Percentiles rank a stretch among this genome's conserved stretches.
These are phyloP conservation scores for Megalopta genalis DNA, from an alignment of 1,140 invertebrate genomes.

Conservation along the genomic window DNA sequence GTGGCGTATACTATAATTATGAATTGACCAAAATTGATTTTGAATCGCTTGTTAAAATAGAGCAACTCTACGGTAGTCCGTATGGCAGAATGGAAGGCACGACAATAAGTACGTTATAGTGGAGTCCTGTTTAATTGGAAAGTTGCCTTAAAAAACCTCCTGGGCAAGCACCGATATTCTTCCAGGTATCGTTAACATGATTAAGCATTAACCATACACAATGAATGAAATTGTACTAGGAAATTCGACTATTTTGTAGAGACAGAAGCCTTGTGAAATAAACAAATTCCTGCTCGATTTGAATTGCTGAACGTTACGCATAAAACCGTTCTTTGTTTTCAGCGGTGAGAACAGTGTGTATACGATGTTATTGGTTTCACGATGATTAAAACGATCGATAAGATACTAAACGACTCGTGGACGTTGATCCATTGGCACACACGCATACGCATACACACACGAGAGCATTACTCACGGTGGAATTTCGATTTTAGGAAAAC, in stretches of 20 bases:
- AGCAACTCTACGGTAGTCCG: slow-evolving; percentile 32
- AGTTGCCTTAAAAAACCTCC: slow-evolving; percentile 43
- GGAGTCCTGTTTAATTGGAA: slow-evolving; percentile 42
- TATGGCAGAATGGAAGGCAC: slow-evolving; percentile 40
- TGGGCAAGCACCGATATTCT: slow-evolving; percentile 2
- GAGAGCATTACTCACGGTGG: too few species aligned
- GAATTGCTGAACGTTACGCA: too few species aligned
- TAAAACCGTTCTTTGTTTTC: too few species aligned
- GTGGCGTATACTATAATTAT: slow-evolving; percentile 24
- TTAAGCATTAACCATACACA: neutral
- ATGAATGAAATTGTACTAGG: neutral
- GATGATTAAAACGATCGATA: neutral
- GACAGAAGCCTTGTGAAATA: too few species aligned
- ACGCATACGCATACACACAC: too few species aligned
- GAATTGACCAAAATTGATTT: slow-evolving; percentile 49
- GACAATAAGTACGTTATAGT: slow-evolving; percentile 62
- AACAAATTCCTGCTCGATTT: too few species aligned
- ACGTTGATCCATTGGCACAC: slow-evolving; percentile 1
- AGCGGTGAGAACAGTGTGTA: neutral
- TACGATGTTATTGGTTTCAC: neutral
- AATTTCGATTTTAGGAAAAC: neutral
- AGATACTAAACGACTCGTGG: neutral
- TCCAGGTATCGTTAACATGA: neutral
- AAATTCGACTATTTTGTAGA: neutral
- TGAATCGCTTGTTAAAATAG: slow-evolving; percentile 30